Evolutionary conservation across 2,797 vertebrate species (phyloP), one percentile per base, ranked within the genome.

Genomic region (Silurus aristotelis): DNA sequence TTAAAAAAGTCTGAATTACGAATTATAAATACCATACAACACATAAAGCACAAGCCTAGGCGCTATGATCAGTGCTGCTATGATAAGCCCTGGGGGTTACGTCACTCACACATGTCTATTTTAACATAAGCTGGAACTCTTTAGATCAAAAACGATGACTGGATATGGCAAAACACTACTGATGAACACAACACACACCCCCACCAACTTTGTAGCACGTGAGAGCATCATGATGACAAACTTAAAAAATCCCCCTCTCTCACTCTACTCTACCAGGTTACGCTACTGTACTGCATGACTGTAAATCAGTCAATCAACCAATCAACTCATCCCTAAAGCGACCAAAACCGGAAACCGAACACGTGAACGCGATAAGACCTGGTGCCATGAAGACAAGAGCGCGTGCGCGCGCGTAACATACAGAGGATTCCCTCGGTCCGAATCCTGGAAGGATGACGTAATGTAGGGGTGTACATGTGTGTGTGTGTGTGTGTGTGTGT

Each of bases 391-490:
- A 58, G 31, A 72, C 13, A 48, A n/a, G 56, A 14, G 70, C 76
- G 22, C 56, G 31, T 1, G 17, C 3, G 9, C 13, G 19, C 3
- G 64, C 2, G 66, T 14, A 14, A 15, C 15, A 38, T 4, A 70
- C 4, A 31, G 79, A 88, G 89, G 89, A 86, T 88, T 89, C 88
- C 88, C 88, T 90, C 77, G 13, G 67, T 71, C 80, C 84, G 78
- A 82, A 83, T 88, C 86, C 86, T 88, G 89, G 88, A 88, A 86
- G 60, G 78, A 48, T 89, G 83, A 90, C 85, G 78, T 90, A 83
- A 90, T 43, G 48, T 38, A 4, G 73, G 68, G 4, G 38, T 31
- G 38, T 38, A 5, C 38, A 38, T 38, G 38, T 38, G 38, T 38
- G 38, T 38, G 38, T 38, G 38, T 38, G 38, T 38, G 38, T 38